Base-by-base conservation (phyloP, 2,113 vertebrate genomes). In the Sylvia atricapilla region DNA sequence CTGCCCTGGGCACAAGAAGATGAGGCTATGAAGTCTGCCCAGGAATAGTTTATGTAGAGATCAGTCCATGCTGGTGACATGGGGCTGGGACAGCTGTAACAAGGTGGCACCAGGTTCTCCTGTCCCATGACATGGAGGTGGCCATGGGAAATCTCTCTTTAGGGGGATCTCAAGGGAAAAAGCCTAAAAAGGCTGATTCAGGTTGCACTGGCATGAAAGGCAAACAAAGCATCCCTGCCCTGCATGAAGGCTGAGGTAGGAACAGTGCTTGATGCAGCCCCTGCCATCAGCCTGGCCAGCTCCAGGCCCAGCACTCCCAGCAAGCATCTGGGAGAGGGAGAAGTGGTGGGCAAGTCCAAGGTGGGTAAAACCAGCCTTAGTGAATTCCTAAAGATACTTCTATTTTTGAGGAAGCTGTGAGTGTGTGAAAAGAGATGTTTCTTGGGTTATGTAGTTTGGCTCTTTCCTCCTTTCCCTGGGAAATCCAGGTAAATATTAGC, bases 401-500 rank as follows among this genome's bases (percentile, higher is more conserved):
- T 70, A 46, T 68, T 77, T 91, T 77, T 78, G 35, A 76, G 83
- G 83, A 92, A 92, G 37, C 8, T 59, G 18, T 12, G 44, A 55
- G 35, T 39, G 33, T 85, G 53, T 81, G 63, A 58, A 83, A 56
- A 81, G 63, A 81, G 30, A 53, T 28, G 23, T 84, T 89, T 89
- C 28, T 72, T 64, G 31, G 12, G 6, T 87, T 72, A 31, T 72
- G 12, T 5, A 72, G 77, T 78, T 89, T 81, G 56, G 44, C 4
- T 84, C 39, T 88, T 95, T 81, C 69, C 60, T 81, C 73, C 31
- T 89, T 92, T 84, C 27, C 69, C 20, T 44, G 86, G 77, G 73
- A 89, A 94, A 87, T 53, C 49, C 3, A 5, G 80, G 84, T 84
- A 91, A 89, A 87, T 89, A 68, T 91, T 78, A 72, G 64, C 68